phyloP scores from a whole-genome alignment of 2,113 vertebrate species.

The Petroica traversi region DNA sequence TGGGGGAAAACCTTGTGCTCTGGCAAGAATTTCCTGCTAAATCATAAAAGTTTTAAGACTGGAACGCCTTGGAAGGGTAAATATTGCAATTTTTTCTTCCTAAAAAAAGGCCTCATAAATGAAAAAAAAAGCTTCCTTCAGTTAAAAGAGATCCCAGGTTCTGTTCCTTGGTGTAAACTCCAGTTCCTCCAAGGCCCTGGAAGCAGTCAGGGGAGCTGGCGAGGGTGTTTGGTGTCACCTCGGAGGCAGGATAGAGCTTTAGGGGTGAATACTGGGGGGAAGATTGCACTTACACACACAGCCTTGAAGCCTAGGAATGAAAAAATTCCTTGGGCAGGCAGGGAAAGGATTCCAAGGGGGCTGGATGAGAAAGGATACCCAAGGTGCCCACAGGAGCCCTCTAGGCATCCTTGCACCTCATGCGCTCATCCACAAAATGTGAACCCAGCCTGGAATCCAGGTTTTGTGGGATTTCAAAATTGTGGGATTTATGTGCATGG shows the following conservation, averaged over 20 bases:
- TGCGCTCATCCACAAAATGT: accelerated
- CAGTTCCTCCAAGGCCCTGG: not conserved
- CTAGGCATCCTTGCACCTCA: not conserved
- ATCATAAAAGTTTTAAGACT: not conserved
- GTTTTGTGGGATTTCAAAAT: not conserved
- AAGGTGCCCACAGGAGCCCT: not conserved
- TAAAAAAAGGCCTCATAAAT: not conserved
- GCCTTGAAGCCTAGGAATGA: not conserved
- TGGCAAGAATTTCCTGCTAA: not conserved
- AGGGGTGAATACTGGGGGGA: not conserved
- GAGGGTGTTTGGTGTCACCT: not conserved
- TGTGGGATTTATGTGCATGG: too few relatives aligned
- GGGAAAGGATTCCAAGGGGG: not conserved
- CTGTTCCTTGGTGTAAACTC: not conserved
- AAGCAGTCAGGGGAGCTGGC: not conserved
- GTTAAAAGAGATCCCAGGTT: not conserved
- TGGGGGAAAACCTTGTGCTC: not conserved
- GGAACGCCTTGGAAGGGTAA: not conserved
- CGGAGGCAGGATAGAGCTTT: not conserved
- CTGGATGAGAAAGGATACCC: not conserved
- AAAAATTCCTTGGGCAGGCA: not conserved
- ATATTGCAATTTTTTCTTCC: not conserved
- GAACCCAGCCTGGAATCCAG: not conserved
- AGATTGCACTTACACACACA: not conserved
- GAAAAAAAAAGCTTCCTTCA: not conserved